A percentile compares a stretch with the other conserved stretches of the same genome.
Evolutionary conservation across 2,888 invertebrate species (phyloP).

Genomic region (Eueremaeus valkanovi): DNA sequence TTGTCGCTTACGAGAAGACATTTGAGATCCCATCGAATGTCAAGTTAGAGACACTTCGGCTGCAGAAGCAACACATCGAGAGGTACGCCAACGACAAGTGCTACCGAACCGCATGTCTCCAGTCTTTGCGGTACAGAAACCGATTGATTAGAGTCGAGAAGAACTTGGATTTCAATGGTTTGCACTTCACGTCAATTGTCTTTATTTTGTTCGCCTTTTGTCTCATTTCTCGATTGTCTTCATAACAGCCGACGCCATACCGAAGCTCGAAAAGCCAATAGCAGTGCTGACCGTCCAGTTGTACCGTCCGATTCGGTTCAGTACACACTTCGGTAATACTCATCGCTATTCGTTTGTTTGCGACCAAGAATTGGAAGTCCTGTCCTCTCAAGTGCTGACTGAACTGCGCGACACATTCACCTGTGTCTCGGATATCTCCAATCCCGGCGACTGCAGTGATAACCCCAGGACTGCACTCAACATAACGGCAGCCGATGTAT

Average conservation of each 20-base stretch:
- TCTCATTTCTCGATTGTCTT: not conserved
- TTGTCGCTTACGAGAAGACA: conserved; percentile 4
- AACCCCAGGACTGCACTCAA: conserved; percentile 50
- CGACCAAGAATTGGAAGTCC: conserved; percentile 60
- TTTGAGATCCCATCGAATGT: not conserved
- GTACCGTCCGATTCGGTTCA: conserved; percentile 42
- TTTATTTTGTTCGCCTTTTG: not conserved
- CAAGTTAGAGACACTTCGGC: conserved; percentile 27
- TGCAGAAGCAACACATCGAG: conserved; percentile 31
- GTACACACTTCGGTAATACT: conserved; percentile 24
- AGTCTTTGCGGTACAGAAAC: conserved; percentile 33
- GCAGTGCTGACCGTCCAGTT: conserved; percentile 45
- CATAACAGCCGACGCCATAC: not conserved
- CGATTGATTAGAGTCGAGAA: conserved; percentile 22
- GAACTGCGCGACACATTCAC: conserved; percentile 68
- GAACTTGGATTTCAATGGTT: not conserved
- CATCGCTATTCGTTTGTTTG: conserved; percentile 25
- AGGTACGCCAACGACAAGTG: not conserved
- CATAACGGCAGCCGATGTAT: conserved; percentile 54
- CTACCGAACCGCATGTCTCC: conserved; percentile 9
- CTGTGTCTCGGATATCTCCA: conserved; percentile 65
- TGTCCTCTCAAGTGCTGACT: conserved; percentile 66
- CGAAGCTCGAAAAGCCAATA: conserved; percentile 37
- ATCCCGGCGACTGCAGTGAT: conserved; percentile 54
- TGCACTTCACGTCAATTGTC: not conserved